Conservation (phyloP, 2,888 invertebrate species). For the Rosalia funebris region DNA sequence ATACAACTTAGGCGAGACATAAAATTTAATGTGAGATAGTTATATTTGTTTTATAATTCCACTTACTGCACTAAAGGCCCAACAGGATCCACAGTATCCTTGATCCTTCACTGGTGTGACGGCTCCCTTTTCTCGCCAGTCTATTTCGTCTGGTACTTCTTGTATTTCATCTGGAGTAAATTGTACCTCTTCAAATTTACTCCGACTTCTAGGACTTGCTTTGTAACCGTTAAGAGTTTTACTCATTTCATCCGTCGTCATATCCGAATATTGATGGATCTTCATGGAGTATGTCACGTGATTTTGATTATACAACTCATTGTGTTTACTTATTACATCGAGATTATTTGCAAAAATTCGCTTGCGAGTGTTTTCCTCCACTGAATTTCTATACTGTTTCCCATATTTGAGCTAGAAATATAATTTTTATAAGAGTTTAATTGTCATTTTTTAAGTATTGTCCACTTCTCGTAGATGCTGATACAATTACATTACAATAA, state of each 20-base stretch:
- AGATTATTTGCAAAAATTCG: neutral
- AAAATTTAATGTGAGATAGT: too few relatives aligned
- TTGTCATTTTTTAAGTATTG: too few relatives aligned
- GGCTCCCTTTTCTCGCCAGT: neutral
- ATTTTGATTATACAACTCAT: neutral
- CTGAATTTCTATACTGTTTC: neutral
- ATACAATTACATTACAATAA: too few relatives aligned
- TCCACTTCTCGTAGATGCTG: too few relatives aligned
- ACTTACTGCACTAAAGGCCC: conserved; percentile 1
- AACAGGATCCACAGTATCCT: neutral
- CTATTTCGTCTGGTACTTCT: neutral
- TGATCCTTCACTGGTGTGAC: neutral
- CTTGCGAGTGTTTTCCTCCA: neutral
- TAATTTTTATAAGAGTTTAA: too few relatives aligned
- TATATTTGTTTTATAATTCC: too few relatives aligned
- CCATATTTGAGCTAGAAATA: neutral
- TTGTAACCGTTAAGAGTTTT: neutral
- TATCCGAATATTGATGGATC: neutral
- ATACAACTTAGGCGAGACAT: too few relatives aligned
- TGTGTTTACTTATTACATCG: neutral
- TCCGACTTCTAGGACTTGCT: neutral
- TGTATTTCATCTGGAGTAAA: neutral
- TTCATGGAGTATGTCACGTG: neutral
- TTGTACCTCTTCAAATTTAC: neutral
- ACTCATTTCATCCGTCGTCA: neutral